Base-by-base conservation (phyloP, 2,888 invertebrate species). In the Coelinius sp. region DNA sequence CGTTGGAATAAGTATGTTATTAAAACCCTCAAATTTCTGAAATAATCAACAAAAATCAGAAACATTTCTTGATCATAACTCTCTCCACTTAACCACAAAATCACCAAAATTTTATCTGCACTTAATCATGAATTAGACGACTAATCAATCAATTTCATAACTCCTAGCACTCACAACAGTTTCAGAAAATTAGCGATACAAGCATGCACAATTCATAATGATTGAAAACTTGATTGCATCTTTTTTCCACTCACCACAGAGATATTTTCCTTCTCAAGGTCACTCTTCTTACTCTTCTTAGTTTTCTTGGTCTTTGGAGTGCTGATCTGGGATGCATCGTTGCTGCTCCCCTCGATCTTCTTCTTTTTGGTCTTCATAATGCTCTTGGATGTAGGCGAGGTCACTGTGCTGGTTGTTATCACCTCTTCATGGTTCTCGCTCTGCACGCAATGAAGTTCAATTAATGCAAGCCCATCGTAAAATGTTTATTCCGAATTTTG, bases 221-320 rank as follows among this genome's bases (percentile, higher is more conserved):
- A 49, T 20, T n/a, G 17, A 17, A 49, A 17, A 49, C 3, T 49
- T 49, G 4, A 20, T 49, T 49, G 3, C 17, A 2, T 0, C 10
- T 20, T 56, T 27, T 49, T 52, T 73, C n/a, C 78, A 90, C 91
- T 91, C 88, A 92, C 92, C 89, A 92, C 92, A 76, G 92, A 92
- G 83, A 92, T 92, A 82, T 92, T 92, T 83, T 92, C 92, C 86
- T 92, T 92, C 81, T 92, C 92, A 74, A 89, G 88, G 76, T 91
- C 91, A 76, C 84, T 88, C 82, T 91, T 92, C 85, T 91, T 91
- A 65, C 90, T 90, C 84, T 92, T 92, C 88, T 92, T 92, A 70
- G 90, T 89, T 84, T 91, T 92, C 86, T 90, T 91, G 84, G 90
- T 91, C 69, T 85, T 85, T 52, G 86, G 85, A 72, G 86, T 86